phyloP scores from a whole-genome alignment of 2,797 vertebrate species.

The Danio tinwini region DNA sequence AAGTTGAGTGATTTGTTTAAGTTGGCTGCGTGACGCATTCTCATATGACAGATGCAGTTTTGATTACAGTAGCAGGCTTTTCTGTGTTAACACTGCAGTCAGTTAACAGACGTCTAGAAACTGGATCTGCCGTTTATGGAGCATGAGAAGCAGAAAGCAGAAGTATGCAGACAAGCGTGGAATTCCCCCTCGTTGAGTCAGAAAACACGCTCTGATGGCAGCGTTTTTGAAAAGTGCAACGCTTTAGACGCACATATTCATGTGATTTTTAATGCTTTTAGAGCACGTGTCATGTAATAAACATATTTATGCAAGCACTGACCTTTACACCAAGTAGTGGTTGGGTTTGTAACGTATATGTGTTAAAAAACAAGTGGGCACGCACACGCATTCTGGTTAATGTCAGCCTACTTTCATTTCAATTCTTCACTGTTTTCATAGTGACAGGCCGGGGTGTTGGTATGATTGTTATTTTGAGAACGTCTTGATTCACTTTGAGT shows the following conservation, averaged over 20 bases:
- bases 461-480: not conserved
- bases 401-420: conserved; percentile 18
- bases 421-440: not conserved
- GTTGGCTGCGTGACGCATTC: conserved; percentile 30
- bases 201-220: conserved; percentile 72
- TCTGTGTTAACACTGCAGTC: not conserved
- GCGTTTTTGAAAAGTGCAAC: conserved; percentile 25
- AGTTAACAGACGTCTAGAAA: conserved; percentile 47
- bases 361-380: conserved; percentile 13
- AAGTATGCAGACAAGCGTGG: conserved; percentile 78
- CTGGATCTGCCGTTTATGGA: conserved; percentile 58
- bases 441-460: not conserved
- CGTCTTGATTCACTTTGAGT: conserved; percentile 14
- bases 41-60: conserved; percentile 11
- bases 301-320: conserved; percentile 37
- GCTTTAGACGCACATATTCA: not conserved
- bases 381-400: not conserved
- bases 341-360: not conserved
- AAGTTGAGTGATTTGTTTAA: no score
- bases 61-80: conserved; percentile 38
- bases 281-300: not conserved
- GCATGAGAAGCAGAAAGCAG: conserved; percentile 76
- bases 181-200: conserved; percentile 78
- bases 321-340: conserved; percentile 21
- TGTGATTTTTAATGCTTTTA: conserved; percentile 1